These are phyloP conservation scores for Orestias chungarensis DNA, from an alignment of 2,797 vertebrate genomes.

Conservation along the genomic window DNA sequence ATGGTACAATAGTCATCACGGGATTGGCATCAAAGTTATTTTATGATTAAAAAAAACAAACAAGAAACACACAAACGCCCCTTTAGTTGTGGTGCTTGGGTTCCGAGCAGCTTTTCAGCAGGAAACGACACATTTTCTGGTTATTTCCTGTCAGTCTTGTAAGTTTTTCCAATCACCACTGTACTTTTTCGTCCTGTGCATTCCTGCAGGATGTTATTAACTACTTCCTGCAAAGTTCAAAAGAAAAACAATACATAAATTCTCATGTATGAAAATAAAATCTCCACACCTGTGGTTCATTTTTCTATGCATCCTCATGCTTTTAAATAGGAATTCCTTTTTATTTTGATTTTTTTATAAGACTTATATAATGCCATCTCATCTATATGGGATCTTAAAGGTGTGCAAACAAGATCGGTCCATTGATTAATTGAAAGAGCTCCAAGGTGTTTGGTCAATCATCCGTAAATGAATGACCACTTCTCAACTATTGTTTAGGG, in stretches of 20 bases:
- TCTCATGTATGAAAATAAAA: not conserved
- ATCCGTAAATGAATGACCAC: not conserved
- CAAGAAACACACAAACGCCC: not conserved
- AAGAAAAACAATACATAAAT: not conserved
- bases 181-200: not conserved
- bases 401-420: not conserved
- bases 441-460: not conserved
- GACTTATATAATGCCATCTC: not conserved
- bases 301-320: not conserved
- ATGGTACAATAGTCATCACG: not conserved
- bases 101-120: not conserved
- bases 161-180: not conserved
- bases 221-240: not conserved
- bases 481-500: not conserved
- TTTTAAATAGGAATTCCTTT: not conserved
- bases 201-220: not conserved
- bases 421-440: not conserved
- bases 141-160: not conserved
- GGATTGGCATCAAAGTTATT: not conserved
- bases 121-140: not conserved
- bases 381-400: not conserved
- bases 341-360: not conserved
- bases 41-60: not conserved
- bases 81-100: not conserved
- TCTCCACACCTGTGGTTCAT: not conserved